phyloP scores from a whole-genome alignment of 2,888 invertebrate genomes.

The Nomada hirtipes region DNA sequence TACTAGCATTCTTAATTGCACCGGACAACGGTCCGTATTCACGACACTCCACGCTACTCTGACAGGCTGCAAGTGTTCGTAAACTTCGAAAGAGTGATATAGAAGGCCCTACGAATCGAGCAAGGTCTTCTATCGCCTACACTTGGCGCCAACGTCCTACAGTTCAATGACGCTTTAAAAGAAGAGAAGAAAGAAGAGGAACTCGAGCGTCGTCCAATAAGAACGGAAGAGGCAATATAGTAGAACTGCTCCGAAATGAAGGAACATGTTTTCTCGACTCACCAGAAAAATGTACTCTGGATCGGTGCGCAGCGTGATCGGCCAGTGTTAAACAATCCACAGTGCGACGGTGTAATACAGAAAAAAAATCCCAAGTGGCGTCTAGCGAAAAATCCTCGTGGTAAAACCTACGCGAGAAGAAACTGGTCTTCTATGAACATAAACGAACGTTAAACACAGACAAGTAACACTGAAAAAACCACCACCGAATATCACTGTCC shows the following conservation, averaged over 20 bases:
- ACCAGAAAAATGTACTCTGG: slow-evolving; percentile 57
- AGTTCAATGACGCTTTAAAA: slow-evolving; percentile 1
- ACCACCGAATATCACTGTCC: slow-evolving; percentile 66
- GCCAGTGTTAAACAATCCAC: slow-evolving; percentile 33
- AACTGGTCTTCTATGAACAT: slow-evolving; percentile 23
- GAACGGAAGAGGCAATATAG: no score
- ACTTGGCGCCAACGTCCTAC: slow-evolving; percentile 11
- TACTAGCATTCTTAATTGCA: slow-evolving; percentile 65
- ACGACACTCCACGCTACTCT: slow-evolving; percentile 21
- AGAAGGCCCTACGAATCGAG: background rate
- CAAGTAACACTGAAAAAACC: slow-evolving; percentile 64
- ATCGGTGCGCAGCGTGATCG: slow-evolving; percentile 17
- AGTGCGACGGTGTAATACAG: slow-evolving; percentile 2
- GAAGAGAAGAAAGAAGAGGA: background rate
- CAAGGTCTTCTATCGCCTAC: slow-evolving; percentile 6
- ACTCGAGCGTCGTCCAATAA: no score
- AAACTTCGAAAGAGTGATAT: slow-evolving; percentile 27
- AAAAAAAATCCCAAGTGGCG: slow-evolving; percentile 43
- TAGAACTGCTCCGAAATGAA: background rate
- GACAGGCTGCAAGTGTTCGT: slow-evolving; percentile 25
- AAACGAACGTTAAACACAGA: slow-evolving; percentile 58
- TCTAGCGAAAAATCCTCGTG: slow-evolving; percentile 22
- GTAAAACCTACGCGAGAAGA: slow-evolving; percentile 37
- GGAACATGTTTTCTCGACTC: slow-evolving; percentile 33
- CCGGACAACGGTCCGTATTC: slow-evolving; percentile 54